Conservation (phyloP, 2,797 vertebrate species). For the Argyrosomus regius region DNA sequence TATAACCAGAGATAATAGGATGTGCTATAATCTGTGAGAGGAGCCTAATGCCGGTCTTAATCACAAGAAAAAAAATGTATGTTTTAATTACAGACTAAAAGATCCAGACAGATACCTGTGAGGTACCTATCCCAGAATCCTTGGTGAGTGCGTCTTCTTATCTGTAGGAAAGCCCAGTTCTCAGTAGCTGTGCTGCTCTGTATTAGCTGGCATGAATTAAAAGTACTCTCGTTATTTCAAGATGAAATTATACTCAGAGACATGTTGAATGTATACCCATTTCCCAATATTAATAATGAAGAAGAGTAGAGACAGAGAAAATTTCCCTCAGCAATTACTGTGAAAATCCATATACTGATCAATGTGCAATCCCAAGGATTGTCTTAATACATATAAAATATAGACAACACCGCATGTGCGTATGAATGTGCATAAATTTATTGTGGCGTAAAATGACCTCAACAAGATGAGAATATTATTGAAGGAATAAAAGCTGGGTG, state of each 20-base stretch:
- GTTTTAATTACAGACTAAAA: slow-evolving; percentile 85
- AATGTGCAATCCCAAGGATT: slow-evolving; percentile 88
- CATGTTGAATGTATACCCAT: slow-evolving; percentile 81
- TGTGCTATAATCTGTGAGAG: slow-evolving; percentile 81
- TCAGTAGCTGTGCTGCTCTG: slow-evolving; percentile 16
- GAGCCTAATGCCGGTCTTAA: slow-evolving; percentile 82
- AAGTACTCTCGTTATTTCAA: slow-evolving; percentile 67
- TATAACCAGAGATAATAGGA: slow-evolving; percentile 83
- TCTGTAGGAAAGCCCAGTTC: slow-evolving; percentile 61
- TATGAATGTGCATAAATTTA: slow-evolving; percentile 78
- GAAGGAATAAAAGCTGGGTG: slow-evolving; percentile 80
- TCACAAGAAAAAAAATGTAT: slow-evolving; percentile 79
- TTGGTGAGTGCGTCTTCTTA: slow-evolving; percentile 60
- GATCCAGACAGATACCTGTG: slow-evolving; percentile 77
- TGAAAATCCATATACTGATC: slow-evolving; percentile 88
- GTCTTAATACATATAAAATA: slow-evolving; percentile 88
- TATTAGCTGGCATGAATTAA: slow-evolving; percentile 61
- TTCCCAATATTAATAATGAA: slow-evolving; percentile 88
- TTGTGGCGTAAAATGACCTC: slow-evolving; percentile 80
- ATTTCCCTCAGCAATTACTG: slow-evolving; percentile 87
- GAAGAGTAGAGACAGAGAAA: slow-evolving; percentile 82
- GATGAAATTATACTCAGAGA: slow-evolving; percentile 74
- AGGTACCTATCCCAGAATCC: slow-evolving; percentile 59
- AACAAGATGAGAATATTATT: slow-evolving; percentile 83
- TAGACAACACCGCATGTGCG: slow-evolving; percentile 71